Evolutionary conservation across 92 coral and sea anemone genomes (phyloP).

Genomic region (Porites divaricata): DNA sequence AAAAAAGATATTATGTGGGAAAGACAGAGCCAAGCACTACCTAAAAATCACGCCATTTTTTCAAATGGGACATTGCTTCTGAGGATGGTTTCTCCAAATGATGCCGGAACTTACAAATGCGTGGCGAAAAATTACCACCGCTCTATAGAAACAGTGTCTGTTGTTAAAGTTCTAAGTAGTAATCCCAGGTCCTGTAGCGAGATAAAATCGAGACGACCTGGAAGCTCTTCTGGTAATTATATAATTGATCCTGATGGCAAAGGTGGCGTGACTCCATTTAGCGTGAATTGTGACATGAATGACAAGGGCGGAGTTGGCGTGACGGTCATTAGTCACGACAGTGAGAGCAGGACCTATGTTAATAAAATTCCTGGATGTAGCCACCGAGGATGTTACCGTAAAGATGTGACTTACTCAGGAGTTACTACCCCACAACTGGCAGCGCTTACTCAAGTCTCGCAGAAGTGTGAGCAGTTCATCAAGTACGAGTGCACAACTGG

Average conservation of each 20-base stretch:
- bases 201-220: neutral
- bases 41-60: neutral
- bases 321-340: conserved; percentile 58
- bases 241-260: conserved; percentile 43
- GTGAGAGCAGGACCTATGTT: conserved; percentile 46
- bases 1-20: conserved; percentile 1
- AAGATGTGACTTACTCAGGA: conserved; percentile 42
- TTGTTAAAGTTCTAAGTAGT: neutral
- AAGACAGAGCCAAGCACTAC: neutral
- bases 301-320: conserved; percentile 55
- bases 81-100: neutral
- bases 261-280: conserved; percentile 42
- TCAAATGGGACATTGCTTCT: conserved; percentile 35
- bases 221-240: conserved; percentile 27
- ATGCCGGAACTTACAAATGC: conserved; percentile 19
- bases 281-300: conserved; percentile 61
- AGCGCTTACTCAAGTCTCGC: conserved; percentile 26
- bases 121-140: conserved; percentile 13
- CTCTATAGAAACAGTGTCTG: conserved; percentile 15
- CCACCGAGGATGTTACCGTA: conserved; percentile 16
- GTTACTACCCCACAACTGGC: conserved; percentile 52
- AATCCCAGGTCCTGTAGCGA: conserved; percentile 20
- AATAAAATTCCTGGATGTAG: neutral
- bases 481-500: conserved; percentile 41
- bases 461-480: conserved; percentile 67